Evolutionary conservation across 2,888 invertebrate species (phyloP), one percentile per base, ranked within the genome.

Genomic region (Osmoderma eremita): DNA sequence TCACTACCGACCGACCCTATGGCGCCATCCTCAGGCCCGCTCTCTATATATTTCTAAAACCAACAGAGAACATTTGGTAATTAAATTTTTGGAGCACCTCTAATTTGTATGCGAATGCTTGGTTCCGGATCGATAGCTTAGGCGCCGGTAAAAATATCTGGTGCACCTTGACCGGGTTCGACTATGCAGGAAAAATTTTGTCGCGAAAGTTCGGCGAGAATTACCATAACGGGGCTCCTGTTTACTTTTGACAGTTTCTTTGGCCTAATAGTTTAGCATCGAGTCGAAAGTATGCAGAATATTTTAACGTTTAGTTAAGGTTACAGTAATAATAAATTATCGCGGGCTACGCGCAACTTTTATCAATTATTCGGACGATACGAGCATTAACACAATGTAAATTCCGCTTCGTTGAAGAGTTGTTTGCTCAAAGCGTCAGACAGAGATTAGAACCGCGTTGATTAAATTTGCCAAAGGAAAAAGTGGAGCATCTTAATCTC

Each of bases 41-140:
- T n/a, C n/a, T n/a, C n/a, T n/a, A n/a, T n/a, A n/a, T n/a, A n/a
- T n/a, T n/a, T n/a, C n/a, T n/a, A n/a, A n/a, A n/a, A n/a, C n/a
- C n/a, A n/a, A n/a, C n/a, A n/a, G n/a, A n/a, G n/a, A n/a, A n/a
- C n/a, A 18, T 61, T 61, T 45, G 58, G 58, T 30, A 61, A 61
- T 61, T 61, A n/a, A 61, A n/a, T 45, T 61, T 61, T 61, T 18
- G 45, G 58, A 30, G n/a, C 45, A 61, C 30, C 45, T 45, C 48
- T 61, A 30, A 45, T 36, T 45, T 61, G 17, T 41, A 41, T n/a
- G 22, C n/a, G 10, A 30, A 2, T 15, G 3, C 12, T 12, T 45
- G 24, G 12, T 61, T 61, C 45, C 10, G 17, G 58, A 61, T 61
- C 58, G 58, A 61, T 61, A 61, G 30, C 30, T 24, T n/a, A 18